These are phyloP conservation scores for Artemia sinica DNA, from an alignment of 2,888 invertebrate genomes.

Conservation along the genomic window DNA sequence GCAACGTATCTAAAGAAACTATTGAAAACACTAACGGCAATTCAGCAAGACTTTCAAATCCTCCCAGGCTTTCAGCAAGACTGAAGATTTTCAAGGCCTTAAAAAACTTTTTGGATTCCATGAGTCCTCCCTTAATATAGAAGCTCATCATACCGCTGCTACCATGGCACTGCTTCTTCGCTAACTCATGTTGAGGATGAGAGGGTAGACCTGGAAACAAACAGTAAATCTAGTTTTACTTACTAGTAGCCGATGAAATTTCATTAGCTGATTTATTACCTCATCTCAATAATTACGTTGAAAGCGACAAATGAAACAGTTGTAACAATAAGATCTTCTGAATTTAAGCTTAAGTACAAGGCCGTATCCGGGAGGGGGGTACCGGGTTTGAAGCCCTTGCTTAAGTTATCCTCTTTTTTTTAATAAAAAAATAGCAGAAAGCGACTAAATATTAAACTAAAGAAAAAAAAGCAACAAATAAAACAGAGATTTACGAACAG, in stretches of 20 bases:
- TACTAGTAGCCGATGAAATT: too few species aligned
- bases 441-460: not conserved
- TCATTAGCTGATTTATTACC: too few species aligned
- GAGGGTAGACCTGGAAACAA: constrained; percentile 47
- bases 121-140: constrained; percentile 56
- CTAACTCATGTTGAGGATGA: constrained; percentile 67
- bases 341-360: too few species aligned
- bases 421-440: not conserved
- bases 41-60: constrained; percentile 84
- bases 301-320: too few species aligned
- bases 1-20: not conserved
- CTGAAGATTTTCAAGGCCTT: constrained; percentile 55
- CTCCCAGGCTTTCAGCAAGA: constrained; percentile 85
- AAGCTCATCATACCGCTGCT: constrained; percentile 86
- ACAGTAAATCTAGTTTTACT: constrained; percentile 1
- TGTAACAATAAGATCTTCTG: too few species aligned
- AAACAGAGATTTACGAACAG: not conserved
- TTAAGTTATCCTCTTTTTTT: not conserved
- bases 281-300: too few species aligned
- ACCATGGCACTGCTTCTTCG: constrained; percentile 60
- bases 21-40: constrained; percentile 53
- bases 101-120: constrained; percentile 54
- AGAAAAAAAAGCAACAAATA: not conserved
- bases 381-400: too few species aligned
- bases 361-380: too few species aligned